Percentiles rank a stretch among this genome's conserved stretches.
phyloP scores from a whole-genome alignment of 2,113 vertebrate species.

The Muntiacus reevesi region DNA sequence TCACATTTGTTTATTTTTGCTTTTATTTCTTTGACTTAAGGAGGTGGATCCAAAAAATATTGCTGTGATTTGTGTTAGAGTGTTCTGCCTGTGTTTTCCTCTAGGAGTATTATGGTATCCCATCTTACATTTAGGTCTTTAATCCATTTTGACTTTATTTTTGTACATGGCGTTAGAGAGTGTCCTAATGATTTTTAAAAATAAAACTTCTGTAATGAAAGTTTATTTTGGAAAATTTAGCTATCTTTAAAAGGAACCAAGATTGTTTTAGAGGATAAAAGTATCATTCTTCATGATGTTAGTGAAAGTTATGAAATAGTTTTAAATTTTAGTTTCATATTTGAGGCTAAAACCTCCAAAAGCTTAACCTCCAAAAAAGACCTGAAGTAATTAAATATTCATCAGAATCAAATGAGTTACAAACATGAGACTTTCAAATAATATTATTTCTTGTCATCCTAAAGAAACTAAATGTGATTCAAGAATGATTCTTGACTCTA shows the following conservation, averaged over 20 bases:
- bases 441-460: neutral
- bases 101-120: neutral
- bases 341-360: neutral
- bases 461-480: neutral
- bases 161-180: neutral
- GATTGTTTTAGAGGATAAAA: neutral
- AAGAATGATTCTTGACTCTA: neutral
- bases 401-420: neutral
- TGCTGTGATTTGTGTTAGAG: neutral
- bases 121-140: neutral
- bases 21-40: neutral
- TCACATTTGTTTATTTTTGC: neutral
- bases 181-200: neutral
- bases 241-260: neutral
- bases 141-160: neutral
- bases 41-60: neutral
- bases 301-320: neutral
- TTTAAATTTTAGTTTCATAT: neutral
- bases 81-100: neutral
- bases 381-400: neutral
- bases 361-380: neutral
- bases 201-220: neutral
- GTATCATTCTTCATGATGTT: neutral
- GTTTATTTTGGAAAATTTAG: slow-evolving; percentile 6
- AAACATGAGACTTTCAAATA: neutral